These are phyloP conservation scores for Tetragonula clypearis DNA, from an alignment of 1,140 invertebrate genomes.

Conservation along the genomic window DNA sequence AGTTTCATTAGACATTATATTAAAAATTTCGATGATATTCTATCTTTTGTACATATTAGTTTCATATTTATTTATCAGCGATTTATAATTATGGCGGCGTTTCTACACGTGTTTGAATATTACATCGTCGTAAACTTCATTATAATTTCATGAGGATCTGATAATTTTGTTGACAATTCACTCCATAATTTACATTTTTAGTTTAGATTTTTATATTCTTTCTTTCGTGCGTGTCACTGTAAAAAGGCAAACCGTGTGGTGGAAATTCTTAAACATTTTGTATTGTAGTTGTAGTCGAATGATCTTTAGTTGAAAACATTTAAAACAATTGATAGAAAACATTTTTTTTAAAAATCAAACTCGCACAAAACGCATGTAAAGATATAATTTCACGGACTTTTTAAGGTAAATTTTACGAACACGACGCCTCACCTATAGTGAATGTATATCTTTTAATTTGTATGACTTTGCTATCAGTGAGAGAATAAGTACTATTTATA, in stretches of 20 bases:
- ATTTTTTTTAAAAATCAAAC: background rate
- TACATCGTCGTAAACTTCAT: background rate
- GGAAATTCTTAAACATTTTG: slow-evolving; percentile 39
- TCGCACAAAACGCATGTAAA: slow-evolving; percentile 31
- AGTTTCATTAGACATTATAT: background rate
- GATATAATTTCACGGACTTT: slow-evolving; percentile 14
- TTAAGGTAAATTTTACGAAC: background rate
- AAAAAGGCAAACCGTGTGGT: background rate
- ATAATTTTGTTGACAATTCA: background rate
- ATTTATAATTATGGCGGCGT: background rate
- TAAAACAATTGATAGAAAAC: background rate
- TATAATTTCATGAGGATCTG: slow-evolving; percentile 1
- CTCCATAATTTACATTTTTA: background rate
- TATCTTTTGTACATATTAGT: background rate
- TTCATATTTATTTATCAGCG: background rate
- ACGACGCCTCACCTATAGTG: background rate
- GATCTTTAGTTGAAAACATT: background rate
- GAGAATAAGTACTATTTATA: slow-evolving; percentile 37
- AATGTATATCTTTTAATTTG: slow-evolving; percentile 25
- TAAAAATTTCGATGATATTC: background rate
- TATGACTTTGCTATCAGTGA: slow-evolving; percentile 33
- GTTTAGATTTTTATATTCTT: background rate
- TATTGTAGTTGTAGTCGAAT: background rate
- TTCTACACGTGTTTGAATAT: slow-evolving; percentile 6
- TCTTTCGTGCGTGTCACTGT: too few relatives aligned